Conservation (phyloP, 2,888 invertebrate species). For the Strigamia maritima region DNA sequence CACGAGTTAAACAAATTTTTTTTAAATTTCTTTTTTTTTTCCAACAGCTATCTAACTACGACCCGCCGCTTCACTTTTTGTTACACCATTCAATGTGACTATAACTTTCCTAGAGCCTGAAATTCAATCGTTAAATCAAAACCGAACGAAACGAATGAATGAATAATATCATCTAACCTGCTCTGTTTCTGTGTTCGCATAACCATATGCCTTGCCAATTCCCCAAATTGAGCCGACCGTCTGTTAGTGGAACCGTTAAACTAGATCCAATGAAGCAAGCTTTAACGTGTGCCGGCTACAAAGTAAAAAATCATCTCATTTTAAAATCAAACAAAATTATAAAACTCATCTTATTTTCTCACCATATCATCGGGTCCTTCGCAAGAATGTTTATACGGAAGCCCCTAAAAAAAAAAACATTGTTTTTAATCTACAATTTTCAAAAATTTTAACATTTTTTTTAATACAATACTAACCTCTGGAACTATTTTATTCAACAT, state of each 20-base stretch:
- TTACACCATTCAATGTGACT: constrained; percentile 38
- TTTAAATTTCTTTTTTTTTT: not conserved
- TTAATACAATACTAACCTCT: constrained; percentile 59
- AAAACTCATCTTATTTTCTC: constrained; percentile 50
- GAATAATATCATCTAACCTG: constrained; percentile 51
- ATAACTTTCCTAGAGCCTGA: constrained; percentile 39
- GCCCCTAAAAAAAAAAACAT: constrained; percentile 58
- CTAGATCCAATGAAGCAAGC: constrained; percentile 94
- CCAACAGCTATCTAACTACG: constrained; percentile 31
- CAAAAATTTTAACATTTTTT: not conserved
- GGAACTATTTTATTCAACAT: constrained; percentile 98
- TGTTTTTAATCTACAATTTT: not conserved
- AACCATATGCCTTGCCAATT: constrained; percentile 96
- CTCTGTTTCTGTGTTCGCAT: constrained; percentile 95
- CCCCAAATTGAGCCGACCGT: constrained; percentile 89
- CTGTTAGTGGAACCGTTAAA: constrained; percentile 91
- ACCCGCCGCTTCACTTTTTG: constrained; percentile 36
- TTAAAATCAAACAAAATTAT: no score
- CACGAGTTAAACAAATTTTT: not conserved
- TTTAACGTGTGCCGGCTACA: constrained; percentile 92
- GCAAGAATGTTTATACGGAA: constrained; percentile 92
- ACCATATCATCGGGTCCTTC: constrained; percentile 99
- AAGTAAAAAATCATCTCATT: not conserved
- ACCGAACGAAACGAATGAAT: not conserved
- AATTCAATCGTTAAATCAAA: constrained; percentile 16